Evolutionary conservation across 1,140 invertebrate genomes (phyloP).

Genomic region (Drosophila pachea): DNA sequence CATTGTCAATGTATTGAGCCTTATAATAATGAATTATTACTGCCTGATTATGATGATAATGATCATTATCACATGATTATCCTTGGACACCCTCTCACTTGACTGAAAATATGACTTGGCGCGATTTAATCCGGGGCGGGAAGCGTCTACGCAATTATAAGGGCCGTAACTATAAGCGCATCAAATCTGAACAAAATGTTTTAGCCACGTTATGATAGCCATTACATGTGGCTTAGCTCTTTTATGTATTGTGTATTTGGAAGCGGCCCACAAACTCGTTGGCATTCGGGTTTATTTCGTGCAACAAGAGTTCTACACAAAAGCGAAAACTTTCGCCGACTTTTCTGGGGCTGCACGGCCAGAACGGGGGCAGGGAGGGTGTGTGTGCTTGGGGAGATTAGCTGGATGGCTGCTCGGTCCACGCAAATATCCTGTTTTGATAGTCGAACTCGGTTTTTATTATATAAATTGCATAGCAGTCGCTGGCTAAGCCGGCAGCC

Average conservation of each 20-base stretch:
- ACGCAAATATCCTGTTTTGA: slow-evolving; percentile 68
- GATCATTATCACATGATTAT: no score
- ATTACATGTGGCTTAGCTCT: slow-evolving; percentile 58
- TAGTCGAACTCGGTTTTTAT: slow-evolving; percentile 60
- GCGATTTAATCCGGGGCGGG: not conserved
- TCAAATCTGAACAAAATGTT: slow-evolving; percentile 46
- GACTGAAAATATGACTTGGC: no score
- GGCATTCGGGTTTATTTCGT: slow-evolving; percentile 10
- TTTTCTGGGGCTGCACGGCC: slow-evolving; percentile 48
- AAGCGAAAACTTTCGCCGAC: slow-evolving; percentile 52
- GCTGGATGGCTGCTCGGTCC: slow-evolving; percentile 12
- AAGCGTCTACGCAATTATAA: slow-evolving; percentile 28
- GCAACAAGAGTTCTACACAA: slow-evolving; percentile 48
- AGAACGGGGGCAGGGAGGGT: not conserved
- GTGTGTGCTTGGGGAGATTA: not conserved
- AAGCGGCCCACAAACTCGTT: slow-evolving; percentile 1
- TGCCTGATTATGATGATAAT: no score
- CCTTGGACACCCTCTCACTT: no score
- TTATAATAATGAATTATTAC: no score
- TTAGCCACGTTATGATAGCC: slow-evolving; percentile 45
- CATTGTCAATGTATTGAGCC: no score
- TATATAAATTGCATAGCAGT: slow-evolving; percentile 67
- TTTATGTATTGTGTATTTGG: slow-evolving; percentile 28
- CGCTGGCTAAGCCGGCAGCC: slow-evolving; percentile 61
- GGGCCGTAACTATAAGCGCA: slow-evolving; percentile 39